Conservation (phyloP, 2,888 invertebrate species). For the Campoplex nolae region DNA sequence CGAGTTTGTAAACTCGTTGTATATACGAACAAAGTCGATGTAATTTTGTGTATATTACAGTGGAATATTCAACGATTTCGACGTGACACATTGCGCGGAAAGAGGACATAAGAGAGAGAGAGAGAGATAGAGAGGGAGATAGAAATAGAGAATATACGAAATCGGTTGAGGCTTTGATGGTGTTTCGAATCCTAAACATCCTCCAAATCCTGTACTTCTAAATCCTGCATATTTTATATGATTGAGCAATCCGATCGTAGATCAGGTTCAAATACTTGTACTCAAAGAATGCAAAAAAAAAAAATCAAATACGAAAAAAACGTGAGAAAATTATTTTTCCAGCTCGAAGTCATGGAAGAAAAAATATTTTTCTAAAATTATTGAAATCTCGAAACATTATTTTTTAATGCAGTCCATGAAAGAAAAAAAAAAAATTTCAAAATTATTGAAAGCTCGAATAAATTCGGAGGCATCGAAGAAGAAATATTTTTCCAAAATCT, state of each 20-base stretch:
- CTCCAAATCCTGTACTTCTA: not conserved
- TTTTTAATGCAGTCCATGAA: no score
- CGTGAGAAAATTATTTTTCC: no score
- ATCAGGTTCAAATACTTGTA: not conserved
- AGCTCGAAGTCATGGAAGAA: no score
- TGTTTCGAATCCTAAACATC: conserved; percentile 4
- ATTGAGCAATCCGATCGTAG: not conserved
- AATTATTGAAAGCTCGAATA: no score
- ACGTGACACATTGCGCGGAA: conserved; percentile 30
- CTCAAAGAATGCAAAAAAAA: not conserved
- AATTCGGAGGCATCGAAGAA: no score
- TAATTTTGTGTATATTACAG: conserved; percentile 13
- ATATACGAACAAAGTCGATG: not conserved
- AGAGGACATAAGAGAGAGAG: not conserved
- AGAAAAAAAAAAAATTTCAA: no score
- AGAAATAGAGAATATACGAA: conserved; percentile 13
- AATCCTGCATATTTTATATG: conserved; percentile 25
- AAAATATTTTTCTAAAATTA: no score
- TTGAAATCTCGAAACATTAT: no score
- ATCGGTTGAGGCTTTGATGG: conserved; percentile 23
- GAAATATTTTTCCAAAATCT: no score
- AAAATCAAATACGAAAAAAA: not conserved
- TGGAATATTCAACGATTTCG: conserved; percentile 41
- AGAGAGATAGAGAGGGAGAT: not conserved
- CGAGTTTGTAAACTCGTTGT: conserved; percentile 15